phyloP scores from a whole-genome alignment of 2,888 invertebrate genomes.

The Iselma pallidipennis region DNA sequence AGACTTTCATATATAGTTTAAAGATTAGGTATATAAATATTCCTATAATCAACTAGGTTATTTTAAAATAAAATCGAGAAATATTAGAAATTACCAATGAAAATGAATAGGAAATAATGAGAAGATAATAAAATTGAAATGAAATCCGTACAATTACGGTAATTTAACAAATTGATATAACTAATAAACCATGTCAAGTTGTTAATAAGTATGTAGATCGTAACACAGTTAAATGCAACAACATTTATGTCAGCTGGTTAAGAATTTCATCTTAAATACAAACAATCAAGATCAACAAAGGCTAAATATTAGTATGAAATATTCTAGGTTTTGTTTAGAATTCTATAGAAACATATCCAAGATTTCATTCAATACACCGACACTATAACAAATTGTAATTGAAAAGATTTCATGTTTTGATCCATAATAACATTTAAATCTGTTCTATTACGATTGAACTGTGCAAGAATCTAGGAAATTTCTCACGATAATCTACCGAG shows the following conservation, averaged over 20 bases:
- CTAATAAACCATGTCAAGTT: not conserved
- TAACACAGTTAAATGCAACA: slow-evolving; percentile 2
- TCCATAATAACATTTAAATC: no score
- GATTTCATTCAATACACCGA: no score
- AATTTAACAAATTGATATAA: not conserved
- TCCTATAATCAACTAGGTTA: not conserved
- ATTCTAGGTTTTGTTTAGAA: no score
- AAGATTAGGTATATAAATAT: no score
- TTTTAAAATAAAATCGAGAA: not conserved
- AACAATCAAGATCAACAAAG: not conserved
- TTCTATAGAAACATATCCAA: no score
- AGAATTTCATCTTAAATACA: not conserved
- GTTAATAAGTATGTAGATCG: slow-evolving; percentile 3
- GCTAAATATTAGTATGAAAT: no score
- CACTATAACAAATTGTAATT: not conserved
- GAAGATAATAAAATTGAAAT: not conserved
- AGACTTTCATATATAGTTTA: not conserved
- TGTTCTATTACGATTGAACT: no score
- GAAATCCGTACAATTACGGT: not conserved
- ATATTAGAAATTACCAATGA: not conserved
- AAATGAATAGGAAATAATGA: not conserved
- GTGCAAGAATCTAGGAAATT: no score
- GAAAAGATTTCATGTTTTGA: no score
- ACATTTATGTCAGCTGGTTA: not conserved
- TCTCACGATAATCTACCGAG: no score